phyloP scores from a whole-genome alignment of 2,888 invertebrate genomes.

The Lomographa bimaculata region DNA sequence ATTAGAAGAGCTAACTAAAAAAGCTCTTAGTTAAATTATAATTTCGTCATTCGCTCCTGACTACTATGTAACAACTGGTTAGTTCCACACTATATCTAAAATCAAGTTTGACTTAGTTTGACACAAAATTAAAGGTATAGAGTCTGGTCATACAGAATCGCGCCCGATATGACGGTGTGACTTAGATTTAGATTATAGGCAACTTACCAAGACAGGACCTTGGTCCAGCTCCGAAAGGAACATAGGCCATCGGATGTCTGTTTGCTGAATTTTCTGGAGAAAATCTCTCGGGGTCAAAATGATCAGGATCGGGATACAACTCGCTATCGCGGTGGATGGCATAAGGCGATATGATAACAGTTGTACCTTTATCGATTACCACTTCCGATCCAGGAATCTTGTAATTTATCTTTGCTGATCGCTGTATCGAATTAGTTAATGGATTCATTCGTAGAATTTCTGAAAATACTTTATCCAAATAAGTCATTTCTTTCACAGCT shows the following conservation, averaged over 20 bases:
- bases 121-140: no score
- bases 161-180: no score
- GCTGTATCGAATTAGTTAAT: constrained; percentile 56
- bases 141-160: no score
- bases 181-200: no score
- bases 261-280: constrained; percentile 49
- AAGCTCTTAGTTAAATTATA: no score
- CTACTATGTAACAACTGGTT: no score
- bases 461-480: constrained; percentile 60
- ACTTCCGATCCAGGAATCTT: constrained; percentile 56
- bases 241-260: constrained; percentile 57
- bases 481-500: constrained; percentile 58
- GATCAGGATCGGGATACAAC: constrained; percentile 68
- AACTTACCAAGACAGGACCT: constrained; percentile 71
- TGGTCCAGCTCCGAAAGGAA: constrained; percentile 71
- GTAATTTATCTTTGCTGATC: constrained; percentile 52
- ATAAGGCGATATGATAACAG: constrained; percentile 55
- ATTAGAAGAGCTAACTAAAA: no score
- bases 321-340: constrained; percentile 70
- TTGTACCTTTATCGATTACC: constrained; percentile 52
- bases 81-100: no score
- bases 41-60: no score
- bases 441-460: constrained; percentile 60
- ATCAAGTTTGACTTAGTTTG: no score
- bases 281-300: constrained; percentile 77